Percentiles rank a stretch among this genome's conserved stretches.
Conservation (phyloP, 1,140 invertebrate species). For the Drosophila novamexicana region DNA sequence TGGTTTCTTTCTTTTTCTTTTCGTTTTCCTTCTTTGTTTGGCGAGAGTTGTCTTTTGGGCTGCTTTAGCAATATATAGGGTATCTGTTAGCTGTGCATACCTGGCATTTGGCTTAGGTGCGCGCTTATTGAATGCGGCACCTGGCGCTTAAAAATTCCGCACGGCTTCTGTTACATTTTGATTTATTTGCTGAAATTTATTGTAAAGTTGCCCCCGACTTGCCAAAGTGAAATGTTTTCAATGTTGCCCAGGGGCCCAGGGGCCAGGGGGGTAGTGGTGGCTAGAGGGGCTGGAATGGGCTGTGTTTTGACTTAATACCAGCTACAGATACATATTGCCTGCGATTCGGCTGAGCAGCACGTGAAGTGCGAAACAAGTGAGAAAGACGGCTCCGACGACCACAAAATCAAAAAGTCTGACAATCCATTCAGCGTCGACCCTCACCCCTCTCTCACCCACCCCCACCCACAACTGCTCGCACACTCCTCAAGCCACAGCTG, state of each 20-base stretch:
- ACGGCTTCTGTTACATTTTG: slow-evolving; percentile 79
- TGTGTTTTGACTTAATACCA: slow-evolving; percentile 21
- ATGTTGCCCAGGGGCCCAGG: neutral
- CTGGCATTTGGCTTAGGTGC: neutral
- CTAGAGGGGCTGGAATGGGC: neutral
- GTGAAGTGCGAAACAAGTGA: slow-evolving; percentile 18
- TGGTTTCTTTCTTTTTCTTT: no score
- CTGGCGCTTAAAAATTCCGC: slow-evolving; percentile 77
- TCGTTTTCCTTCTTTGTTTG: no score
- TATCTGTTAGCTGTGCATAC: neutral
- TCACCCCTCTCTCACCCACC: slow-evolving; percentile 12
- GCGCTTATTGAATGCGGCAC: slow-evolving; percentile 48
- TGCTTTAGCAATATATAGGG: neutral
- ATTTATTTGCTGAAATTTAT: slow-evolving; percentile 82
- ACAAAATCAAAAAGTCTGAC: slow-evolving; percentile 59
- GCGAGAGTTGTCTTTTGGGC: no score
- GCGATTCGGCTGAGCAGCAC: slow-evolving; percentile 24
- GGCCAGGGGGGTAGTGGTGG: neutral
- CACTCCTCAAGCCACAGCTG: slow-evolving; percentile 33
- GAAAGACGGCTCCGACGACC: slow-evolving; percentile 22
- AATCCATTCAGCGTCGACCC: slow-evolving; percentile 51
- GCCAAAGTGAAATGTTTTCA: slow-evolving; percentile 42
- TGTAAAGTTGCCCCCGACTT: slow-evolving; percentile 65
- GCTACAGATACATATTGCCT: slow-evolving; percentile 28
- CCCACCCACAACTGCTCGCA: neutral